Evolutionary conservation across 2,797 vertebrate species (phyloP).

Genomic region (Triplophysa bombifrons): DNA sequence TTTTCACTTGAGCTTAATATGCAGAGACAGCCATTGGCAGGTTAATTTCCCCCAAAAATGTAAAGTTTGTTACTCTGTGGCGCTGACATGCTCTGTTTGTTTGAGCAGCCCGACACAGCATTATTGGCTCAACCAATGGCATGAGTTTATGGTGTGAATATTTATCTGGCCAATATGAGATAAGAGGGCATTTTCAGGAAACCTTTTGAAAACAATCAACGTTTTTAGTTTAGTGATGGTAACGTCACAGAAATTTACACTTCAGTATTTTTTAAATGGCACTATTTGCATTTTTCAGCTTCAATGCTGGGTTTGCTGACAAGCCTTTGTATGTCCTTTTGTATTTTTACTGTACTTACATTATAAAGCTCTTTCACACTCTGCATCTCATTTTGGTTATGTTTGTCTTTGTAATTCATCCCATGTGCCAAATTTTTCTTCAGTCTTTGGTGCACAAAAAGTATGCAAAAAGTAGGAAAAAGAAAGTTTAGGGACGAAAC

Average conservation of each 20-base stretch:
- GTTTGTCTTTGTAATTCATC: constrained; percentile 50
- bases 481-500: constrained; percentile 1
- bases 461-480: not conserved
- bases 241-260: constrained; percentile 1
- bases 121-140: not conserved
- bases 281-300: constrained; percentile 54
- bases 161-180: constrained; percentile 11
- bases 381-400: constrained; percentile 65
- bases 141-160: not conserved
- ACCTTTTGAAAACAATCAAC: not conserved
- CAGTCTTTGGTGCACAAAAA: constrained; percentile 54
- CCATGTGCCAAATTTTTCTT: constrained; percentile 68
- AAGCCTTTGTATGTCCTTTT: constrained; percentile 87
- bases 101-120: not conserved
- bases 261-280: constrained; percentile 36
- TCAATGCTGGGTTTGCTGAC: constrained; percentile 40
- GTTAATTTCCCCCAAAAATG: not conserved
- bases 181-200: not conserved
- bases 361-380: constrained; percentile 84
- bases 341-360: constrained; percentile 83
- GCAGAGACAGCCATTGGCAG: not conserved
- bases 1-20: not conserved
- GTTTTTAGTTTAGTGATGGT: not conserved
- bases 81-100: not conserved
- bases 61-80: not conserved